A percentile compares a stretch with the other conserved stretches of the same genome.
phyloP scores from a whole-genome alignment of 2,888 invertebrate species.

The Cantharis rufa region DNA sequence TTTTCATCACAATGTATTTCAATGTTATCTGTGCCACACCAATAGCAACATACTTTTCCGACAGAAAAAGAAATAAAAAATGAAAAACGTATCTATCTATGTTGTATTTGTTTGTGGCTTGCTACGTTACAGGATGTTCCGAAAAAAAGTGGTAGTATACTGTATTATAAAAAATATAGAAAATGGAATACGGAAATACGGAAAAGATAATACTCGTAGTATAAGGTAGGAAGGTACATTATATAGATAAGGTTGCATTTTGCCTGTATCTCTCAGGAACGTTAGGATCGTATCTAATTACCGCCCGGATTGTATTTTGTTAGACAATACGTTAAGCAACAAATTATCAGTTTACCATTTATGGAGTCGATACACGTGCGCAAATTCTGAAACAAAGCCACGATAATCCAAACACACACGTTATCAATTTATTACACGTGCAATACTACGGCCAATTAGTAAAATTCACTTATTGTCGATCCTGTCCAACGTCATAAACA shows the following conservation, averaged over 20 bases:
- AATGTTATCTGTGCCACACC: neutral
- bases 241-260: neutral
- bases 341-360: constrained; percentile 11
- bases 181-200: neutral
- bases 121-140: neutral
- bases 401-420: constrained; percentile 19
- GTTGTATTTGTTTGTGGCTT: neutral
- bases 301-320: constrained; percentile 6
- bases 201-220: neutral
- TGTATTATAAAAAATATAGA: neutral
- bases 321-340: neutral
- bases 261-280: neutral
- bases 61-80: neutral
- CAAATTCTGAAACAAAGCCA: constrained; percentile 14
- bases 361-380: constrained; percentile 9
- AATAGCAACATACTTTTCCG: neutral
- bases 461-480: constrained; percentile 37
- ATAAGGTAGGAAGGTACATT: neutral
- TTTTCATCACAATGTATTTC: neutral
- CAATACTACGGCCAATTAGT: constrained; percentile 32
- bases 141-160: neutral
- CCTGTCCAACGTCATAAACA: constrained; percentile 8
- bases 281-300: constrained; percentile 4
- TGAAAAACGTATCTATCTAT: neutral
- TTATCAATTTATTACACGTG: constrained; percentile 30